Evolutionary conservation across 2,113 vertebrate genomes (phyloP), one percentile per base, ranked within the genome.

Genomic region (Rhinichthys klamathensis): DNA sequence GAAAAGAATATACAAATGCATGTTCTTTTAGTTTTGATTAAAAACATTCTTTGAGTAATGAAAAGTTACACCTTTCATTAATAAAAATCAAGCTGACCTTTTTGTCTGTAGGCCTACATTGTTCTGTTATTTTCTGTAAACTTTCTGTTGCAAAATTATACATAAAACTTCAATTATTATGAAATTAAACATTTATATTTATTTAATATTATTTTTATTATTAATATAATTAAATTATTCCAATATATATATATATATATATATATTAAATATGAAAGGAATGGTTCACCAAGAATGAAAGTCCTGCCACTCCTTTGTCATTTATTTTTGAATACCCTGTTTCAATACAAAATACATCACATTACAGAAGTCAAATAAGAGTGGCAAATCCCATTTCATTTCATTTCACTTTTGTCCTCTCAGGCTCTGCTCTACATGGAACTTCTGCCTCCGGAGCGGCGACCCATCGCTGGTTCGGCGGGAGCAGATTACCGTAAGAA

Each of bases 401-500:
- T 35, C 67, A 46, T 69, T n/a, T n/a, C 2, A 46, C 21, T 30
- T 60, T 25, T 44, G 9, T 69, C 25, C 1, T 58, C 83, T 2
- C 87, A 99, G 98, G 98, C 97, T 32, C 93, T 95, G 63, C 97
- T 95, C 60, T 99, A 99, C 90, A 99, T 99, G 90, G 96, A 99
- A 94, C 95, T 99, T 94, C 94, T 99, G 30, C 98, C 98, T 0
- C 96, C 95, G 80, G 97, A 98, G 90, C 98, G 96, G 76, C 97
- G 98, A 86, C 98, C 98, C 0, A 95, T 99, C 82, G 93, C 95
- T 23, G 98, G 97, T 44, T 95, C 97, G 0, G 95, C 97, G 88
- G 98, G 98, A 6, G 98, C 98, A 0, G 96, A 95, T n/a, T 99
- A 99, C 94, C 96, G 98, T 46, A 97, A 98, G 91, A 97, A 97